Conservation (phyloP, 2,113 vertebrate genomes). For the Urocolius indicus region DNA sequence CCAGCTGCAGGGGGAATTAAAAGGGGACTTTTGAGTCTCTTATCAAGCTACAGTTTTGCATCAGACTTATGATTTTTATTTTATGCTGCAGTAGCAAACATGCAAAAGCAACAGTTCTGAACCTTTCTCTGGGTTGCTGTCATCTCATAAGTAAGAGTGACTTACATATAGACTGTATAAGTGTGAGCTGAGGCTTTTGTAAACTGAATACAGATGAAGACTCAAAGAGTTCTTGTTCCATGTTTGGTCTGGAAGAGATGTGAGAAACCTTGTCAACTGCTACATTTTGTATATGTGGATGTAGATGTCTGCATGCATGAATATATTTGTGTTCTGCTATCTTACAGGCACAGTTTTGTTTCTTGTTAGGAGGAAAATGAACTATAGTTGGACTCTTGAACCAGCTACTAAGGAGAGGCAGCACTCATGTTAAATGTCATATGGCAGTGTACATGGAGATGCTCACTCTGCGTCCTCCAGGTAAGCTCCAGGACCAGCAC, state of each 20-base stretch:
- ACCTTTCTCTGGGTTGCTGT: background rate
- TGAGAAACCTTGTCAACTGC: background rate
- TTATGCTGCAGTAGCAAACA: background rate
- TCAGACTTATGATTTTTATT: background rate
- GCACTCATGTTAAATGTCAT: background rate
- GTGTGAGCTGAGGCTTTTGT: background rate
- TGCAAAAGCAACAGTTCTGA: background rate
- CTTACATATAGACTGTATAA: background rate
- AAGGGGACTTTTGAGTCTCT: background rate
- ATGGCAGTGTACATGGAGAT: fast-evolving
- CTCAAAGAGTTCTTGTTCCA: background rate
- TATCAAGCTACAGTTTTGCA: background rate
- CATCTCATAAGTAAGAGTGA: background rate
- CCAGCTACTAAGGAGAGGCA: background rate
- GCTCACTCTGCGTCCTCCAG: background rate
- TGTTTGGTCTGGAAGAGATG: background rate
- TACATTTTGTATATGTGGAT: background rate
- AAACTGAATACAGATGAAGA: background rate
- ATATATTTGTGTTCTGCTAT: background rate
- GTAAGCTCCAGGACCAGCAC: background rate
- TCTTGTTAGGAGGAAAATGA: background rate
- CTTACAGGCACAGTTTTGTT: background rate
- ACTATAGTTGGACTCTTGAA: background rate
- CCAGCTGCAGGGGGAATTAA: background rate
- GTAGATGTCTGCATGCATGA: background rate